These are phyloP conservation scores for Aselliscus stoliczkanus DNA, from an alignment of 2,797 vertebrate species.

Conservation along the genomic window DNA sequence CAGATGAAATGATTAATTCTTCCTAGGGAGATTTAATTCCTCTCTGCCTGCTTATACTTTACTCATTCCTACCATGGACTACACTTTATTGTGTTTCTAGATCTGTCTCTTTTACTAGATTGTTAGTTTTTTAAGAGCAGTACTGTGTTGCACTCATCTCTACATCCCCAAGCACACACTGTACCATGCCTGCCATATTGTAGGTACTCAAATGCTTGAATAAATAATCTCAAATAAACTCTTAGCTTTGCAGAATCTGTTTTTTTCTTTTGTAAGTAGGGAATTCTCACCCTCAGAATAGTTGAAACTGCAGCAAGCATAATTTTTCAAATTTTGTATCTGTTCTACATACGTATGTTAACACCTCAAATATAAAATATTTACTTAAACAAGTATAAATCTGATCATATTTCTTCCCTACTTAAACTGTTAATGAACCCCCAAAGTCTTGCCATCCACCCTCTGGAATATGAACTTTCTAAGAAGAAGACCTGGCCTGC, in stretches of 20 bases:
- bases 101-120: neutral
- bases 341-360: neutral
- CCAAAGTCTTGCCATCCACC: neutral
- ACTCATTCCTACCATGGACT: neutral
- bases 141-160: neutral
- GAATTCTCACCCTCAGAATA: conserved; percentile 11
- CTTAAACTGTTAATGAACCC: neutral
- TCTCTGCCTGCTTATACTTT: neutral
- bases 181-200: neutral
- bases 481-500: neutral
- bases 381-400: conserved; percentile 2
- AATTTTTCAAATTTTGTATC: neutral
- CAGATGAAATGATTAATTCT: conserved; percentile 7
- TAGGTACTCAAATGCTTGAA: neutral
- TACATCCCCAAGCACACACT: neutral
- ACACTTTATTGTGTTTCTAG: neutral
- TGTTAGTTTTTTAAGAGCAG: neutral
- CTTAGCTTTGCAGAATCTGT: neutral
- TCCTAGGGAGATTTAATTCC: conserved; percentile 24
- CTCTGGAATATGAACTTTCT: neutral
- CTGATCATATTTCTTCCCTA: neutral
- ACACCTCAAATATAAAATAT: neutral
- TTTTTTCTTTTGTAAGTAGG: conserved; percentile 43
- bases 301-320: neutral
- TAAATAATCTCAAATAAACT: conserved; percentile 11